Conservation (phyloP, 2,113 vertebrate species). For the Saimiri boliviensis region DNA sequence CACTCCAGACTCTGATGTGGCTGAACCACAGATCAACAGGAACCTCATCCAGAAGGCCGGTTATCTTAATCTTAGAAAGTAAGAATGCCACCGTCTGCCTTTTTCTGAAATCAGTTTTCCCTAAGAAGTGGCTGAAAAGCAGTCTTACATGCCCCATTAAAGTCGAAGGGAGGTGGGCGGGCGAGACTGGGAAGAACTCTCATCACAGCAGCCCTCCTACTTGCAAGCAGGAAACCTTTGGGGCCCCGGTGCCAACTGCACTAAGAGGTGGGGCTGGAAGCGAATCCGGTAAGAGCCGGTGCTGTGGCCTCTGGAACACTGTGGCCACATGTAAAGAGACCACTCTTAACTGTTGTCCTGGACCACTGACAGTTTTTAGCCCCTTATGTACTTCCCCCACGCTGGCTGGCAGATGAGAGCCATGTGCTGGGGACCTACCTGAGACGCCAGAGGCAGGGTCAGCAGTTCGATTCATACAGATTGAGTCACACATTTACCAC, state of each 20-base stretch:
- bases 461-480: neutral
- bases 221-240: neutral
- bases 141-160: neutral
- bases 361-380: neutral
- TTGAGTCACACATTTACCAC: too few relatives aligned
- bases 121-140: neutral
- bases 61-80: constrained; percentile 98
- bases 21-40: constrained; percentile 89
- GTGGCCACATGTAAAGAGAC: neutral
- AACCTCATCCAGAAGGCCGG: constrained; percentile 97
- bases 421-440: neutral
- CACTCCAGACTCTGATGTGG: constrained; percentile 91
- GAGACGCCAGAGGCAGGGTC: neutral
- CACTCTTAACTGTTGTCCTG: neutral
- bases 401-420: neutral
- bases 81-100: constrained; percentile 56
- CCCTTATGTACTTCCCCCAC: rapidly evolving
- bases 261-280: neutral
- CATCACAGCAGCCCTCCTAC: neutral
- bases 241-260: neutral
- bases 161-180: neutral
- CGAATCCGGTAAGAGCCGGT: neutral
- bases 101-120: neutral
- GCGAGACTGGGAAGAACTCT: too few relatives aligned
- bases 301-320: rapidly evolving